Conservation (phyloP, 1,140 invertebrate species). For the Lordiphosa mommai region DNA sequence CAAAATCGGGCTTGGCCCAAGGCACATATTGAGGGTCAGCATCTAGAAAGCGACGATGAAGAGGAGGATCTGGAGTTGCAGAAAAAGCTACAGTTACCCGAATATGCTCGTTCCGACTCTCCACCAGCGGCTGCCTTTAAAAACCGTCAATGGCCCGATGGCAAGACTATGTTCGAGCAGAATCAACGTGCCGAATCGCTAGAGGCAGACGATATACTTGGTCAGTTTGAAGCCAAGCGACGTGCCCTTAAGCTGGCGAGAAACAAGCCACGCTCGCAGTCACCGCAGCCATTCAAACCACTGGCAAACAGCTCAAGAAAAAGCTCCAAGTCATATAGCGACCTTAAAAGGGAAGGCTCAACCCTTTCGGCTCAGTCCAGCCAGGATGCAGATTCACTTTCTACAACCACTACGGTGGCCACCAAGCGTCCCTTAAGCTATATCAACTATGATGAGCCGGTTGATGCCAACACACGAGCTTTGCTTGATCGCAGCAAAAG, state of each 20-base stretch:
- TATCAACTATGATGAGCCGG: conserved; percentile 30
- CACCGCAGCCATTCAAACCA: conserved; percentile 53
- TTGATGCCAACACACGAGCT: conserved; percentile 61
- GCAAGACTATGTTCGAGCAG: conserved; percentile 54
- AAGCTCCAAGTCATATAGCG: conserved; percentile 54
- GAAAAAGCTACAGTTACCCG: conserved; percentile 36
- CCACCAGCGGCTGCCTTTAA: conserved; percentile 52
- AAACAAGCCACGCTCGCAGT: conserved; percentile 58
- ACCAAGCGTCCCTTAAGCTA: conserved; percentile 39
- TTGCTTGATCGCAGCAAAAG: conserved; percentile 71
- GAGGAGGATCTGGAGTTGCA: conserved; percentile 17
- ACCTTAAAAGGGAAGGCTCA: conserved; percentile 46
- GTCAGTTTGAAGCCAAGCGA: conserved; percentile 19
- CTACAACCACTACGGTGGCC: conserved; percentile 54
- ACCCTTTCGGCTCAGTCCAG: conserved; percentile 51
- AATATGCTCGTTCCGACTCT: conserved; percentile 57
- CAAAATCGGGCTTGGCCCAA: conserved; percentile 69
- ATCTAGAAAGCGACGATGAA: conserved; percentile 23
- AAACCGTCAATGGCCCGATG: conserved; percentile 72
- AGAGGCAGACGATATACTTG: conserved; percentile 39
- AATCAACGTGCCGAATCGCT: conserved; percentile 6
- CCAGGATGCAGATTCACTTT: conserved; percentile 50
- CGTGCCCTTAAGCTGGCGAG: conserved; percentile 8
- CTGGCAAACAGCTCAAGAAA: conserved; percentile 32
- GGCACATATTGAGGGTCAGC: conserved; percentile 25